Base-by-base conservation (phyloP, 2,888 invertebrate species). In the Heliconius sara region DNA sequence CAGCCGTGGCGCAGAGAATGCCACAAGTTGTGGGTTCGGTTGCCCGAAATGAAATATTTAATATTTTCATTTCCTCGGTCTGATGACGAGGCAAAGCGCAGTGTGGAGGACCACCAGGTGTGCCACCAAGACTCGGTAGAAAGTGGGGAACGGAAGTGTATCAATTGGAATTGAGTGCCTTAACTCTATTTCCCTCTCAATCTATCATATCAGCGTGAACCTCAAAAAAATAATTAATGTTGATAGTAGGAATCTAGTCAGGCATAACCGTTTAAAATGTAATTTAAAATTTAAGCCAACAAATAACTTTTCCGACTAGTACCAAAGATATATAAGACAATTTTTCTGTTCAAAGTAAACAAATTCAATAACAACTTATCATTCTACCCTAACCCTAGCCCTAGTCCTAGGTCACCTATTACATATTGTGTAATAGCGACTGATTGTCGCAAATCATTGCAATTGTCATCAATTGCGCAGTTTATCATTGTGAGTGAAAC, bases 391-490 rank as follows among this genome's bases (percentile, higher is more conserved):
- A 68, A 34, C 39, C 25, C 57, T 27, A 60, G 66, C 19, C n/a
- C 39, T 27, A 63, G 9, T 70, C 78, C 81, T 79, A 81, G 82
- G 81, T 81, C 81, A 73, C 74, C 75, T 52, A 77, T 73, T 73
- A 60, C 73, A 60, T 39, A 60, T 77, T 81, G 70, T 77, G 71
- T 82, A 83, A 82, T 72, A 79, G 71, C 66, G 43, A 52, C 67
- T 87, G 89, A 91, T 90, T 89, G 86, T 86, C 79, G 81, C 85
- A 89, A 91, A 90, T 89, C 85, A 87, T 85, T 83, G 86, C 88
- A 89, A 90, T 91, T 91, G 89, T 84, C 85, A 84, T 83, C 86
- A 91, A 91, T 90, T 90, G 87, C 85, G 82, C 83, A 83, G 43
- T 85, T 84, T 84, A 85, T 85, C 80, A 84, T 84, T 83, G 83